These are phyloP conservation scores for Mastomys coucha DNA, from an alignment of 2,113 vertebrate genomes.

Conservation along the genomic window DNA sequence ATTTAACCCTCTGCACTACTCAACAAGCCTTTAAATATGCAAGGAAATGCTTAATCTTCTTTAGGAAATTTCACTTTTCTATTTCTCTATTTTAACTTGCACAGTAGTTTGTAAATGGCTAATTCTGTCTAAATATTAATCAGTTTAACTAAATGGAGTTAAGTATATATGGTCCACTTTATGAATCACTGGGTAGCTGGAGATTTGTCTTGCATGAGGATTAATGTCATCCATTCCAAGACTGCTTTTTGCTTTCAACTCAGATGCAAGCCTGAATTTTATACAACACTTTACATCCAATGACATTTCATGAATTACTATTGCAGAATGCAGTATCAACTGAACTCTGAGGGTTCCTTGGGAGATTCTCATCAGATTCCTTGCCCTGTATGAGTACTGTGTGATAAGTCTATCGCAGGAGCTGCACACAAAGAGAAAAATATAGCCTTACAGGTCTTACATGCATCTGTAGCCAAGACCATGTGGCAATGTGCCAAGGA, in stretches of 20 bases:
- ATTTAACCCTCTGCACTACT: not conserved
- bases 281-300: not conserved
- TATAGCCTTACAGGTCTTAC: fast-evolving
- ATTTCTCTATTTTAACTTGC: not conserved
- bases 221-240: not conserved
- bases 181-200: not conserved
- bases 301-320: not conserved
- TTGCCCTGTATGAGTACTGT: fast-evolving
- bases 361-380: not conserved
- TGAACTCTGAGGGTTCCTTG: not conserved
- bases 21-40: not conserved
- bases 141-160: not conserved
- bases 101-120: not conserved
- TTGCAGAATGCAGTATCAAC: not conserved
- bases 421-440: not conserved
- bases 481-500: too few species aligned
- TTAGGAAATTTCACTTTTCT: conserved; percentile 20
- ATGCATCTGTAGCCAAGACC: fast-evolving
- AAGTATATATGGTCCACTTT: not conserved
- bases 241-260: not conserved
- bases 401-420: not conserved
- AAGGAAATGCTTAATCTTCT: not conserved
- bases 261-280: not conserved
- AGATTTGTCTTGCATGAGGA: not conserved
- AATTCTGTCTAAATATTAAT: not conserved